A percentile compares a stretch with the other conserved stretches of the same genome.
Conservation (phyloP, 2,797 vertebrate species). For the Buceros bicornis region DNA sequence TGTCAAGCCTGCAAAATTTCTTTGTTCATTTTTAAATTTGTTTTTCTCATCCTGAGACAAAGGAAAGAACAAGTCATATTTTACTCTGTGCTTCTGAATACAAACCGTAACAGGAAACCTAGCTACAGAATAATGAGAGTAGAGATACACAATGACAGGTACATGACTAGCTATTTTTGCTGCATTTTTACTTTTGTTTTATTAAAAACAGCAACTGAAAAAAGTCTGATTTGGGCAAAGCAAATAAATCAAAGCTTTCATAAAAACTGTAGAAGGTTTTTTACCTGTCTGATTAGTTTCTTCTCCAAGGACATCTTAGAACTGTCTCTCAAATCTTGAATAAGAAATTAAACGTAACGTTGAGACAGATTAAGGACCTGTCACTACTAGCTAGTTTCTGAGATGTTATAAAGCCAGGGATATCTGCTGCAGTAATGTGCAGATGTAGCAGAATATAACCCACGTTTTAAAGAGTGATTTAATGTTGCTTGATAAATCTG, state of each 20-base stretch:
- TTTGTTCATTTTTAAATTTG: background rate
- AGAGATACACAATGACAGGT: background rate
- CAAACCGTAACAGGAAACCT: background rate
- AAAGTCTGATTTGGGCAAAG: background rate
- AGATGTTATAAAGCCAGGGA: background rate
- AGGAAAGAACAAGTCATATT: background rate
- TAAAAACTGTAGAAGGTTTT: background rate
- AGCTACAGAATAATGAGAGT: background rate
- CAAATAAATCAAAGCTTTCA: background rate
- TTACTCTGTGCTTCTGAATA: background rate
- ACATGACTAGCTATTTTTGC: background rate
- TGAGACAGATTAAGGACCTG: conserved; percentile 9
- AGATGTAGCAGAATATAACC: background rate
- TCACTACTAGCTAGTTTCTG: background rate
- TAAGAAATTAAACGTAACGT: conserved; percentile 5
- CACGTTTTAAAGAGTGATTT: background rate
- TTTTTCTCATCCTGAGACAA: background rate
- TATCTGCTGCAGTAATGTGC: background rate
- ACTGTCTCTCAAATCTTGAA: background rate
- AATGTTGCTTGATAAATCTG: background rate
- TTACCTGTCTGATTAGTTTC: background rate
- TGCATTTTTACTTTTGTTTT: background rate
- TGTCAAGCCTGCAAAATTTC: background rate
- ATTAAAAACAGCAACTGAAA: background rate
- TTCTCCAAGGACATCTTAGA: background rate